Base-by-base conservation (phyloP, 2,113 vertebrate species). In the Pedionomus torquatus region DNA sequence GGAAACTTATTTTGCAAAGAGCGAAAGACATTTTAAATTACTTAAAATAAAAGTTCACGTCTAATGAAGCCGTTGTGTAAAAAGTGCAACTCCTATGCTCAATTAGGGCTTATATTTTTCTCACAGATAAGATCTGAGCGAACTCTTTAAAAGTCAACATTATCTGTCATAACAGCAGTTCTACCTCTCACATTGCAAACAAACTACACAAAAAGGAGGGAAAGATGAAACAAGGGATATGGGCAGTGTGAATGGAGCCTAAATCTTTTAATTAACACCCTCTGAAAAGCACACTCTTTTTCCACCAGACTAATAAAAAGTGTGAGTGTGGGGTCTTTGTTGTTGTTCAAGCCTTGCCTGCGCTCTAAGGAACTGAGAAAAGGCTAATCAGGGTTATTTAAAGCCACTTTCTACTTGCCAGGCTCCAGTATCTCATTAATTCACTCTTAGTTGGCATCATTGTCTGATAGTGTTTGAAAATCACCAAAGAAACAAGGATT, bases 221-320 rank as follows among this genome's bases (percentile, higher is more conserved):
- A 84, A 91, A 95, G 97, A 96, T 98, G 97, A 96, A 97, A 97
- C 94, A 97, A 97, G 90, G 97, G 97, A 91, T 98, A 98, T 89
- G 96, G 86, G 93, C 97, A 97, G 95, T 91, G 93, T 98, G 98
- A 99, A 98, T 98, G 97, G 97, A 97, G 96, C 78, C 98, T 98
- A 99, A 99, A 99, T 98, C 98, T 99, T 99, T 99, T 99, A 98
- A 99, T 99, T 99, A 99, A 99, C 98, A 98, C 98, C 97, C 98
- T 98, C 98, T 99, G 98, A 99, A 99, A 99, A 98, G 98, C 98
- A 98, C 97, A 98, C 98, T 99, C 98, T 98, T 98, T 98, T 98
- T 98, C 98, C 98, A 98, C 97, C 98, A 98, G 98, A 98, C 98
- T 99, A 99, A 99, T 99, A 99, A 98, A 99, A 98, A 96, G 83